Base-by-base conservation (phyloP, 92 coral and sea anemone genomes). In the Paramuricea clavata region DNA sequence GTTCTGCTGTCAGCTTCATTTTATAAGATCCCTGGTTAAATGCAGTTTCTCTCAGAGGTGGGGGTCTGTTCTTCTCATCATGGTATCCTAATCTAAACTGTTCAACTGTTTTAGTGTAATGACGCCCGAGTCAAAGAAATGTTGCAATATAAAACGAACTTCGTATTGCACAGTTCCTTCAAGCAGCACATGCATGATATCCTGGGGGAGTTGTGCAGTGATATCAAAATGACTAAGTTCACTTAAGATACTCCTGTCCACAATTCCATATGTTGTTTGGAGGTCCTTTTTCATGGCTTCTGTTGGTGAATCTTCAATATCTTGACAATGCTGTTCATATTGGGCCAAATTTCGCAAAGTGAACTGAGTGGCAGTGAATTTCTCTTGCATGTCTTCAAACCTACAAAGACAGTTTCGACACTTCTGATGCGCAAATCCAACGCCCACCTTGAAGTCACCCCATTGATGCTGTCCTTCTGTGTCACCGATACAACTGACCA, bases 101-200 rank as follows among this genome's bases (percentile, higher is more conserved):
- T 76, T 76, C 43, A 76, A 28, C 59, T 61, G 81, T 21, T 27
- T 26, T 50, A 75, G 34, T 32, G 60, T 57, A 12, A 76, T 13
- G 21, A 76, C 12, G 11, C 81, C 81, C 49, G 36, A 6, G 33
- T 76, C 42, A 76, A 76, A 44, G 23, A 6, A 26, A 13, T 76
- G 65, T 19, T 50, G 67, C 42, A 76, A 8, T 0, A 26, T 47
- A 19, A 11, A 33, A 7, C 67, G 81, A 52, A 28, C 65, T 12
- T 44, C 81, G 27, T 76, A 76, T 34, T 76, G 81, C 8, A 76
- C 81, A 2, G 25, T 7, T 8, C 95, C 93, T 80, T 93, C 91
- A 12, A 93, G 81, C 50, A 93, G 85, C n/a, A 88, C 36, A 50
- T 90, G 95, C 95, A 93, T 90, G 10, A 47, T 47, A 15, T 47